Evolutionary conservation across 1,140 invertebrate genomes (phyloP).

Genomic region (Calosoma granatense): DNA sequence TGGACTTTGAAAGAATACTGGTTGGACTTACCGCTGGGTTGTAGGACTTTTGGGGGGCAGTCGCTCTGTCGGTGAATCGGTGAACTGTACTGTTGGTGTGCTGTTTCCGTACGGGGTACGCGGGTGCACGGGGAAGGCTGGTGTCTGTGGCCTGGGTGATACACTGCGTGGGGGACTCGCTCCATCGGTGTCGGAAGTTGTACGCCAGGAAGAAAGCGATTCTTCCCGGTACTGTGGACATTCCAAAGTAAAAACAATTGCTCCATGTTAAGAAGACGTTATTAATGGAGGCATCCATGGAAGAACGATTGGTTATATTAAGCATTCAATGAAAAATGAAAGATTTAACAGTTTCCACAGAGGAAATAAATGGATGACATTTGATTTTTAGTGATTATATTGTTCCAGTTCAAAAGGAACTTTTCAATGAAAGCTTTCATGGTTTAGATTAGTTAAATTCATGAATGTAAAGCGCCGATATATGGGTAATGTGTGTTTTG

Average conservation of each 20-base stretch:
- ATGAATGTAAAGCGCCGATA: no score
- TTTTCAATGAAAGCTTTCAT: no score
- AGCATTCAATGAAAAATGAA: no score
- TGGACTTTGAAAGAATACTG: constrained; percentile 4
- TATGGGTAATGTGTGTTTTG: no score
- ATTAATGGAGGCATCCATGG: no score
- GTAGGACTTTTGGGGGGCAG: constrained; percentile 62
- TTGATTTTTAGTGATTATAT: no score
- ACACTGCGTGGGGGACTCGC: constrained; percentile 36
- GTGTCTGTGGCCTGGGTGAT: constrained; percentile 66
- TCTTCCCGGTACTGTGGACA: constrained; percentile 56
- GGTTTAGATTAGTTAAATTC: no score
- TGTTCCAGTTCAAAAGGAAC: no score
- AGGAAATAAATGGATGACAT: no score
- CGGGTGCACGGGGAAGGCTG: constrained; percentile 80
- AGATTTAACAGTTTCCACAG: no score
- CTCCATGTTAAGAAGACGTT: no score
- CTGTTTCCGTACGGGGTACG: constrained; percentile 69
- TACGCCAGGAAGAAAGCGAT: constrained; percentile 48
- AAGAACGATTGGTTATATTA: no score
- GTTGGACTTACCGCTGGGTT: constrained; percentile 47
- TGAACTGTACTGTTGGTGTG: constrained; percentile 47
- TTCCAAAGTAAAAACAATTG: constrained; percentile 14
- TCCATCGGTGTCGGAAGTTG: constrained; percentile 45
- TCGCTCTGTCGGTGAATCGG: constrained; percentile 43